Evolutionary conservation across 2,888 invertebrate genomes (phyloP).

Genomic region (Gandaritis pyraliata): DNA sequence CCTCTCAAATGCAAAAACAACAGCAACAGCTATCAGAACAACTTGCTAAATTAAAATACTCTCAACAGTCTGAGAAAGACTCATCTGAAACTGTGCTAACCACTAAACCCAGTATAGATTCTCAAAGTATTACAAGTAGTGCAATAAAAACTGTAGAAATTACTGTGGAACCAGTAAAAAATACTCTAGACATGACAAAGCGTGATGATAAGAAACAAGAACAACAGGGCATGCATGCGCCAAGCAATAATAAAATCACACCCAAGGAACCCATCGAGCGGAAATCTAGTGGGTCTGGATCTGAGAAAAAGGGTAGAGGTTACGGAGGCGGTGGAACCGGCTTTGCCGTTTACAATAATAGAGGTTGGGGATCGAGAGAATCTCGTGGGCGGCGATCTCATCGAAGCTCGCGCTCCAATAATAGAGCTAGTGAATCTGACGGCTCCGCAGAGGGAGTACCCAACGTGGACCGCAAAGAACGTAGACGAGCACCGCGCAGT

Average conservation of each 20-base stretch:
- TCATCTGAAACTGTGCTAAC: constrained; percentile 67
- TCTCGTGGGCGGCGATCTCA: constrained; percentile 79
- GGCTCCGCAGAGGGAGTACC: constrained; percentile 89
- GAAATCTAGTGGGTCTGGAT: constrained; percentile 76
- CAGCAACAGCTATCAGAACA: constrained; percentile 52
- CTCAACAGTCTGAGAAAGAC: constrained; percentile 72
- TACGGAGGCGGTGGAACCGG: constrained; percentile 69
- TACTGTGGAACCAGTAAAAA: constrained; percentile 60
- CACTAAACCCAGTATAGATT: constrained; percentile 66
- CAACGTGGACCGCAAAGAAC: constrained; percentile 79
- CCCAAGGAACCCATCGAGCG: constrained; percentile 78
- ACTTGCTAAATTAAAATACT: constrained; percentile 58
- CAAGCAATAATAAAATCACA: constrained; percentile 65
- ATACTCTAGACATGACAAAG: constrained; percentile 58
- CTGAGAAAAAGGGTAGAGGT: constrained; percentile 82
- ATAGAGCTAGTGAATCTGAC: constrained; percentile 88
- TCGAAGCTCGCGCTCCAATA: constrained; percentile 76
- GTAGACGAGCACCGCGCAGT: constrained; percentile 80
- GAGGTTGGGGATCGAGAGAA: constrained; percentile 79
- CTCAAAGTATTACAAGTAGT: constrained; percentile 49
- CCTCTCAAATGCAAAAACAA: constrained; percentile 59
- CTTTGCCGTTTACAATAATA: constrained; percentile 75
- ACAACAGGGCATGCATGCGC: constrained; percentile 61
- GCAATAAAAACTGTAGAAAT: constrained; percentile 59
- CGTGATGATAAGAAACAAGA: constrained; percentile 73